These are phyloP conservation scores for Perca schrenkii DNA, from an alignment of 2,113 vertebrate genomes.

Conservation along the genomic window DNA sequence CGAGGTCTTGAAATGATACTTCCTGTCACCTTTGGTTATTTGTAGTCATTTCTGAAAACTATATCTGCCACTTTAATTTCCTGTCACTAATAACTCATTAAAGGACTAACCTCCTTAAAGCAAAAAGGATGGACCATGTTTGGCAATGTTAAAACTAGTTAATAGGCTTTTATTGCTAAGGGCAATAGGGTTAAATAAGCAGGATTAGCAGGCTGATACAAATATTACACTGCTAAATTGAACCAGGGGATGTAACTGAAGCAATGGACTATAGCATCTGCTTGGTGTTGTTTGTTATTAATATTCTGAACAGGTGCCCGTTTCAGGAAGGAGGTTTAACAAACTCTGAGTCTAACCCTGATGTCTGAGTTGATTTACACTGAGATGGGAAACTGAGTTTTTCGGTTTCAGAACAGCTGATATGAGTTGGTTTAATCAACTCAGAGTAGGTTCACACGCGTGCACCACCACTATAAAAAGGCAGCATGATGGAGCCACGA, in stretches of 20 bases:
- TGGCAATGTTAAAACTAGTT: conserved; percentile 57
- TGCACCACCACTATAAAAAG: too few species aligned
- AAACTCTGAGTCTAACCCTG: too few species aligned
- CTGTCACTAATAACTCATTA: conserved; percentile 57
- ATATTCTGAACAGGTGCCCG: not conserved
- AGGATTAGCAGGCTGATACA: conserved; percentile 62
- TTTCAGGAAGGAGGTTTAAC: too few species aligned
- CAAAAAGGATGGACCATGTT: conserved; percentile 44
- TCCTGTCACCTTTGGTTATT: conserved; percentile 65
- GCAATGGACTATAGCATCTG: not conserved
- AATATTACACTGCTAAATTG: conserved; percentile 47
- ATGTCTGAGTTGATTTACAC: too few species aligned
- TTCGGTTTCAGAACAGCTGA: too few species aligned
- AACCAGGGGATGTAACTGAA: conserved; percentile 12
- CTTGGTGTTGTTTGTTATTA: not conserved
- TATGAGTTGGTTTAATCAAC: too few species aligned
- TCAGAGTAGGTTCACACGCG: too few species aligned
- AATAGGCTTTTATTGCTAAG: conserved; percentile 61
- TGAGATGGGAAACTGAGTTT: too few species aligned
- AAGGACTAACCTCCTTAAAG: conserved; percentile 52
- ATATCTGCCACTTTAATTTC: conserved; percentile 50
- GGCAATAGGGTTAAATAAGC: conserved; percentile 55
- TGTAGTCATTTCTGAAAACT: conserved; percentile 35
- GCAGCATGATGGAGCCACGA: too few species aligned
- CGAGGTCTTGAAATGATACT: conserved; percentile 62